phyloP scores from a whole-genome alignment of 2,113 vertebrate genomes.

The Dasyornis broadbenti region DNA sequence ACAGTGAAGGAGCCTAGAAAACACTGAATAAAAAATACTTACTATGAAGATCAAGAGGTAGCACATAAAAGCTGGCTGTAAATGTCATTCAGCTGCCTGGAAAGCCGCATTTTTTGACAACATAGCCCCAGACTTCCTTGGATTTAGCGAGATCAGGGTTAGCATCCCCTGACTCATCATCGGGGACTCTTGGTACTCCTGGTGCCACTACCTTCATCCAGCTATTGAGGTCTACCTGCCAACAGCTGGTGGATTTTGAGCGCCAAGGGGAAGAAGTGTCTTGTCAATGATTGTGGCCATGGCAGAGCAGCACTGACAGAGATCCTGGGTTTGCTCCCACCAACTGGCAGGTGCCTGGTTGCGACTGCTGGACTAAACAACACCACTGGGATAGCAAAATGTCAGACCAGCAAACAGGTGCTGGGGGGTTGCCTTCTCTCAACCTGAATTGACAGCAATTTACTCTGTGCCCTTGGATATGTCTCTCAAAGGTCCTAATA shows the following conservation, averaged over 20 bases:
- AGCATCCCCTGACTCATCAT: neutral
- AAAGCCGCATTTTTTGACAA: neutral
- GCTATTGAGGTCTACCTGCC: neutral
- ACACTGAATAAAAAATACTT: neutral
- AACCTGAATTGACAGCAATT: neutral
- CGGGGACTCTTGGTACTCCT: neutral
- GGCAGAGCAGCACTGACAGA: neutral
- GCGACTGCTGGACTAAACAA: rapidly evolving
- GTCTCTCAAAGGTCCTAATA: too few species aligned
- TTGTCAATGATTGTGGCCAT: rapidly evolving
- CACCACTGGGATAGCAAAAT: neutral
- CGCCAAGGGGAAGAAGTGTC: neutral
- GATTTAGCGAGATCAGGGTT: neutral
- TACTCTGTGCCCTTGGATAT: neutral
- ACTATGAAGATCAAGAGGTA: neutral
- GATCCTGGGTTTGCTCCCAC: neutral
- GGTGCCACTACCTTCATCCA: neutral
- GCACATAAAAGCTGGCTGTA: neutral
- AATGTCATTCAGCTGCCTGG: neutral
- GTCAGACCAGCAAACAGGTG: neutral
- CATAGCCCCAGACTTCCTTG: neutral
- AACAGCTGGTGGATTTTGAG: rapidly evolving
- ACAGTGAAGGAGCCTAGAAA: neutral
- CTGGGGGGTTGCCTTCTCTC: neutral
- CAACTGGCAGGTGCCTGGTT: rapidly evolving